Base-by-base conservation (phyloP, 2,797 vertebrate species). In the Lateolabrax maculatus region DNA sequence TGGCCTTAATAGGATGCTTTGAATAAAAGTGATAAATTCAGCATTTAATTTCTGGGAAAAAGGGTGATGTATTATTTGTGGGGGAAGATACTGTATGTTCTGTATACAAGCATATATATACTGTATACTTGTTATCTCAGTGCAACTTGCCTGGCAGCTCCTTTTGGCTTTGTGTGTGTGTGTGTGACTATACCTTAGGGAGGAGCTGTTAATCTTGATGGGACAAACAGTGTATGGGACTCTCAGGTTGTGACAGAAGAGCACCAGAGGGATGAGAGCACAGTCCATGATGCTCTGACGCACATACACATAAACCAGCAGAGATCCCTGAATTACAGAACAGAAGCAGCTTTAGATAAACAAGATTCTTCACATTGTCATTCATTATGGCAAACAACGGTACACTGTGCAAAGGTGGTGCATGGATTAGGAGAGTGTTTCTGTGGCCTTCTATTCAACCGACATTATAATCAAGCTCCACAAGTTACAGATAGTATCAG, bases 191-290 rank as follows among this genome's bases (percentile, higher is more conserved):
- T 94, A 98, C 98, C 97, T 96, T 72, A 97, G 92, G 36, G 39
- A 73, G 21, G 92, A 86, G 80, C 90, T 94, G 77, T 77, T 92
- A 58, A 86, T 7, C 2, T 62, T 88, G 13, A 76, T 11, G 2
- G 95, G 94, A 90, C 91, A 96, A 0, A 94, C 25, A 15, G 97
- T 96, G 80, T 97, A 95, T 21, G 98, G 96, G 53, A 97, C 92
- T 61, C 95, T 94, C 15, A 98, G 81, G 55, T 94, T 96, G 86
- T 96, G 96, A 62, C 95, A 97, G 66, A 97, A 92, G 51, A 98
- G 95, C 19, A 96, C 69, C 27, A 98, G 94, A 39, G 96, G 93
- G 61, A 99, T 91, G 68, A 99, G 94, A 3, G 87, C 85, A 3
- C 93, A 95, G 11, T 99, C 97, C 87, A 97, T 1, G 4, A 52